Percentiles rank a stretch among this genome's conserved stretches.
phyloP scores from a whole-genome alignment of 1,140 invertebrate genomes.

The Brachionus angularis region DNA sequence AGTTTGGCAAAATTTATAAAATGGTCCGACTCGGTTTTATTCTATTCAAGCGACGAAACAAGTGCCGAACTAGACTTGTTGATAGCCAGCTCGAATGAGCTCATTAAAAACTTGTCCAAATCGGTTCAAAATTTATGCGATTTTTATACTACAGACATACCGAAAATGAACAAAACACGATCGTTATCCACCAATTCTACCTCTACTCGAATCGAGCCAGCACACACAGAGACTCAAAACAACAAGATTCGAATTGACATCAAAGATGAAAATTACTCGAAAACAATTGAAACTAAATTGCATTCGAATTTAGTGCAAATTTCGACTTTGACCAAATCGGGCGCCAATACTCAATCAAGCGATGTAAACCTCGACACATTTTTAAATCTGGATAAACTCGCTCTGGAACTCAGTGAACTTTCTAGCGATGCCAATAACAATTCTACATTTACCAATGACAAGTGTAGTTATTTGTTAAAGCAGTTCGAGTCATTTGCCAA shows the following conservation, averaged over 20 bases:
- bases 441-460: background rate
- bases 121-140: background rate
- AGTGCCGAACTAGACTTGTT: background rate
- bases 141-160: background rate
- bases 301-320: background rate
- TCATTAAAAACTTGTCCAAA: background rate
- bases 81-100: background rate
- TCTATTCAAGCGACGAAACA: background rate
- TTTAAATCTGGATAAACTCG: conserved; percentile 38
- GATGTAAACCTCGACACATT: background rate
- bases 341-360: background rate
- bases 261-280: background rate
- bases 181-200: background rate
- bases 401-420: conserved; percentile 33
- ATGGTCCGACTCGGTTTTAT: conserved; percentile 34
- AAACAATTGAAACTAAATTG: conserved; percentile 26
- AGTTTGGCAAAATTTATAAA: conserved; percentile 38
- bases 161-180: background rate
- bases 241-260: background rate
- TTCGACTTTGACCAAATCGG: conserved; percentile 7
- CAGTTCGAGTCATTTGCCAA: conserved; percentile 41
- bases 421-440: background rate
- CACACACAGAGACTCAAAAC: no score
- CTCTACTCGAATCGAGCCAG: conserved; percentile 11
- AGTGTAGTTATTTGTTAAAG: conserved; percentile 11